Evolutionary conservation across 2,797 vertebrate genomes (phyloP).

Genomic region (Anomalospiza imberbis): DNA sequence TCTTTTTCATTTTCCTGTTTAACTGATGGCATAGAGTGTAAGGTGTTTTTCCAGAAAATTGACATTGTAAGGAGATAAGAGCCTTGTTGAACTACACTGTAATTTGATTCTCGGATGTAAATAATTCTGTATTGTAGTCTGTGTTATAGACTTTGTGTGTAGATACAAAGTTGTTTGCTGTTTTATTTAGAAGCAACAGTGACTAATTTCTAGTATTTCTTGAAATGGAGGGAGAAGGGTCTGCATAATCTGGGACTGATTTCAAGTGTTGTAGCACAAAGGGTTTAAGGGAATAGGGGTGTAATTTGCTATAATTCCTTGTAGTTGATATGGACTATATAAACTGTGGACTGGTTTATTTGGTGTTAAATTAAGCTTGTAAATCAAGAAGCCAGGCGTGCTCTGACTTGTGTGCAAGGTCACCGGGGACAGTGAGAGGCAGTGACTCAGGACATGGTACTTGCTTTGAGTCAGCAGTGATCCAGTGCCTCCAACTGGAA

Average conservation of each 20-base stretch:
- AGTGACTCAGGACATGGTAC: background rate
- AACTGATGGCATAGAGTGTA: background rate
- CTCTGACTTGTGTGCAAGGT: background rate
- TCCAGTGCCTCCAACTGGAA: background rate
- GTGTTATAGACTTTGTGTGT: background rate
- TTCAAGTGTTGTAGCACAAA: background rate
- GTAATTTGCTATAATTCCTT: background rate
- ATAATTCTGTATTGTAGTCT: background rate
- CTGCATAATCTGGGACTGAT: background rate
- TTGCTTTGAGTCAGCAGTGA: background rate
- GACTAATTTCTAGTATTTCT: background rate
- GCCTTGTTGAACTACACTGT: background rate
- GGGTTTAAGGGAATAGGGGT: background rate
- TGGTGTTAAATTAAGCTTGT: background rate
- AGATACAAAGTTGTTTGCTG: background rate
- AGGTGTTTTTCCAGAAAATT: background rate
- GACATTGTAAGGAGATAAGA: background rate
- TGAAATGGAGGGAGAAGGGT: background rate
- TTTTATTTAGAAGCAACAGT: background rate
- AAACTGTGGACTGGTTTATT: background rate
- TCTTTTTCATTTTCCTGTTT: background rate
- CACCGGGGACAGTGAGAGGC: background rate
- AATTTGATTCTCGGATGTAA: background rate
- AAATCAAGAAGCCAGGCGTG: background rate
- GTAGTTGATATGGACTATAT: background rate